These are phyloP conservation scores for Cheilosia variabilis DNA, from an alignment of 2,888 invertebrate species.

Conservation along the genomic window DNA sequence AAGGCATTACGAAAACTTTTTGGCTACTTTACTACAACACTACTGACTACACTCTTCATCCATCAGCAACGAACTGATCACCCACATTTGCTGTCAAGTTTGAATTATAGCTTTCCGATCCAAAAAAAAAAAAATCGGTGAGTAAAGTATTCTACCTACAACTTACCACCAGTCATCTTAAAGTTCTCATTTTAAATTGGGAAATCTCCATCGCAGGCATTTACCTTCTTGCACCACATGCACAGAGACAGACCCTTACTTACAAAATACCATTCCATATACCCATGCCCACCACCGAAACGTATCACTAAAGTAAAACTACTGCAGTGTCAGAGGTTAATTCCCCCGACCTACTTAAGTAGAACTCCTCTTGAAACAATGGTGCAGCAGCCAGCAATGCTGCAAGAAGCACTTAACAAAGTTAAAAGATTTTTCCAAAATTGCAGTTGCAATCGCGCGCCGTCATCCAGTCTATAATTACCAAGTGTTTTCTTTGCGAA, in stretches of 20 bases:
- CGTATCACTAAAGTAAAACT: neutral
- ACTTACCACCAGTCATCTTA: neutral
- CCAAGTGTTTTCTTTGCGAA: slow-evolving; percentile 40
- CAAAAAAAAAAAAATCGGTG: too few relatives aligned
- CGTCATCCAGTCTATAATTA: slow-evolving; percentile 62
- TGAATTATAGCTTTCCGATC: too few relatives aligned
- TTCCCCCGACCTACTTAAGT: slow-evolving; percentile 55
- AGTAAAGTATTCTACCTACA: too few relatives aligned
- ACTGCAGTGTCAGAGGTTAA: slow-evolving; percentile 69
- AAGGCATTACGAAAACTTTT: too few relatives aligned
- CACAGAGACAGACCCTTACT: neutral
- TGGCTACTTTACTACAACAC: too few relatives aligned
- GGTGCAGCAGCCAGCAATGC: slow-evolving; percentile 45
- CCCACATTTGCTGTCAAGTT: too few relatives aligned
- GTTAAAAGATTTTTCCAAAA: slow-evolving; percentile 64
- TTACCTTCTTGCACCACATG: slow-evolving; percentile 8
- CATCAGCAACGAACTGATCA: too few relatives aligned
- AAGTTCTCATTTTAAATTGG: slow-evolving; percentile 4
- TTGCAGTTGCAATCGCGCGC: slow-evolving; percentile 10
- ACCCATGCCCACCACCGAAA: neutral
- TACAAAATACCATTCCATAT: neutral
- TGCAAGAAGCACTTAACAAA: slow-evolving; percentile 68
- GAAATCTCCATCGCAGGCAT: slow-evolving; percentile 3
- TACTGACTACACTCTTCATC: too few relatives aligned
- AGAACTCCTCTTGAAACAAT: slow-evolving; percentile 65